These are phyloP conservation scores for Acleris sparsana DNA, from an alignment of 2,888 invertebrate genomes.

Conservation along the genomic window DNA sequence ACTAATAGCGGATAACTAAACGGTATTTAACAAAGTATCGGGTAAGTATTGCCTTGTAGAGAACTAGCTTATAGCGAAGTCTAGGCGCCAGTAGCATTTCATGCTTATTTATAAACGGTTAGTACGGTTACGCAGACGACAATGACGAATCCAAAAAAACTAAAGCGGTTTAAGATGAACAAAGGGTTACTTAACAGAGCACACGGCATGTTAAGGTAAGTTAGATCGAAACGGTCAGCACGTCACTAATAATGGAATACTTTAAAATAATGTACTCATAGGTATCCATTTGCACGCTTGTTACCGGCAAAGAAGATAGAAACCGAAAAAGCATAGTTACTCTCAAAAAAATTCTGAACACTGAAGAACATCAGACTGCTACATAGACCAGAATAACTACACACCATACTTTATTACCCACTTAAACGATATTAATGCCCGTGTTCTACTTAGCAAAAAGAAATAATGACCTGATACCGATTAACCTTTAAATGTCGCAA, in stretches of 20 bases:
- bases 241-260: too few relatives aligned
- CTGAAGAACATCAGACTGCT: too few relatives aligned
- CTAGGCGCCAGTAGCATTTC: conserved; percentile 21
- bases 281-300: too few relatives aligned
- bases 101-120: conserved; percentile 31
- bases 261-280: too few relatives aligned
- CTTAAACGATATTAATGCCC: conserved; percentile 12
- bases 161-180: conserved; percentile 6
- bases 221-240: background rate
- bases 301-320: too few relatives aligned
- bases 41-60: conserved; percentile 14
- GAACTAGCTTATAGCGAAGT: conserved; percentile 3
- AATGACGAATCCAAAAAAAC: conserved; percentile 27
- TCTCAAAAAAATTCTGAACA: too few relatives aligned
- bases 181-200: background rate
- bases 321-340: too few relatives aligned
- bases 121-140: conserved; percentile 32
- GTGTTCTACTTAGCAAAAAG: conserved; percentile 44
- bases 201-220: conserved; percentile 1
- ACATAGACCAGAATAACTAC: background rate
- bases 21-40: conserved; percentile 14
- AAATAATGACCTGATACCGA: conserved; percentile 43
- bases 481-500: conserved; percentile 60
- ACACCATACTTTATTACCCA: background rate
- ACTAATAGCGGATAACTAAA: conserved; percentile 18